These are phyloP conservation scores for Pogonognathellus flavescens DNA, from an alignment of 1,140 invertebrate genomes.

Conservation along the genomic window DNA sequence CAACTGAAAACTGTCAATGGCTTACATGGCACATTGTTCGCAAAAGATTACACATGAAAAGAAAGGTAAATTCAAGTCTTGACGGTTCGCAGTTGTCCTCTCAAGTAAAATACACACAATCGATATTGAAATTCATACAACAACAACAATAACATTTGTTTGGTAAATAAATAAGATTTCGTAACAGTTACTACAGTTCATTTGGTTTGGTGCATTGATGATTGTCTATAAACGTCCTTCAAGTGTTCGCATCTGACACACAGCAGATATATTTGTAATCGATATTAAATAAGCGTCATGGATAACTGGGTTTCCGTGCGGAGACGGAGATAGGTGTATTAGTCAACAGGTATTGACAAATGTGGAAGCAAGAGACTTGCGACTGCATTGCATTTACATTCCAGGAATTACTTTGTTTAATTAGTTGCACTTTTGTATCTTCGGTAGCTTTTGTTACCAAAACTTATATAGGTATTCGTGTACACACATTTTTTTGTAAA, in stretches of 20 bases:
- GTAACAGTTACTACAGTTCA: constrained; percentile 15
- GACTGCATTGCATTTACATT: neutral
- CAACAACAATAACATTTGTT: constrained; percentile 23
- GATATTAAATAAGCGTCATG: constrained; percentile 42
- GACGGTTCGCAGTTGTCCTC: constrained; percentile 41
- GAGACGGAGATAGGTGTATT: neutral
- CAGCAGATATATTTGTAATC: constrained; percentile 8
- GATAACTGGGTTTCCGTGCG: constrained; percentile 28
- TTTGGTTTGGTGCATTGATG: constrained; percentile 29
- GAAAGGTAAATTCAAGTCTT: constrained; percentile 31
- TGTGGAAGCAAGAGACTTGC: no score
- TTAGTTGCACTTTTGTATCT: constrained; percentile 10
- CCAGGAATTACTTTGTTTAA: neutral
- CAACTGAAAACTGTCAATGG: constrained; percentile 25
- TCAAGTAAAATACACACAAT: constrained; percentile 40
- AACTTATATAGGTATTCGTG: neutral
- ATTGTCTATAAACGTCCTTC: constrained; percentile 32
- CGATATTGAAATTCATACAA: constrained; percentile 33
- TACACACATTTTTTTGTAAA: neutral
- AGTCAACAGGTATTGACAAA: neutral
- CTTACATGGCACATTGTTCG: constrained; percentile 45
- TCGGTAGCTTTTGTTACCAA: neutral
- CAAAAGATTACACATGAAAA: constrained; percentile 12
- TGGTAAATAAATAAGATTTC: constrained; percentile 49
- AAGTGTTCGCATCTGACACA: constrained; percentile 9